phyloP scores from a whole-genome alignment of 2,888 invertebrate species.

The Stenoptilia bipunctidactyla region DNA sequence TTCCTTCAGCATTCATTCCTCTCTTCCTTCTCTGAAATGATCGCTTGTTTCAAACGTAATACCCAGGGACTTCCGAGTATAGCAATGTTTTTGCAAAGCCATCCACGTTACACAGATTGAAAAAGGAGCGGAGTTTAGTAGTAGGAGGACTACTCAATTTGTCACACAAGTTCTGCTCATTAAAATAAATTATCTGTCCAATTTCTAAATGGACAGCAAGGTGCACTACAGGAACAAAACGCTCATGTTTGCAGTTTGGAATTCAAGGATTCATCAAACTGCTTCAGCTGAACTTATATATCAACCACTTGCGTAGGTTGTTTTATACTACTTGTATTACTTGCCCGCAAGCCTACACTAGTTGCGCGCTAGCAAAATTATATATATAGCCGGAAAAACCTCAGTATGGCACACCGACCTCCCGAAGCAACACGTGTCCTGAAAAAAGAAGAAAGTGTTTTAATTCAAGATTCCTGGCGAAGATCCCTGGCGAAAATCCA shows the following conservation, averaged over 20 bases:
- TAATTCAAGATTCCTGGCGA: no score
- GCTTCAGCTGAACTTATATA: no score
- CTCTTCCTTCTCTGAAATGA: slow-evolving; percentile 1
- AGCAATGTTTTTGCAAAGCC: slow-evolving; percentile 7
- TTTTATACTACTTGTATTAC: no score
- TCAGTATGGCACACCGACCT: no score
- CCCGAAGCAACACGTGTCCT: no score
- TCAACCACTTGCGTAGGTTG: background rate
- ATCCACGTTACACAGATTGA: slow-evolving; percentile 5
- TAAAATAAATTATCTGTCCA: slow-evolving; percentile 5
- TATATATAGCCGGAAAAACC: no score
- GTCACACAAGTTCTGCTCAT: slow-evolving; percentile 11
- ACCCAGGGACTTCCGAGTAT: slow-evolving; percentile 4
- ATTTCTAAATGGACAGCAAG: background rate
- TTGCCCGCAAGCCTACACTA: no score
- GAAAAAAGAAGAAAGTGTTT: no score
- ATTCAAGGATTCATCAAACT: background rate
- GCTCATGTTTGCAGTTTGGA: slow-evolving; percentile 6
- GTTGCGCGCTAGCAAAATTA: no score
- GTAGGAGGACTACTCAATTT: slow-evolving; percentile 7
- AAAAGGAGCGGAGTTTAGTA: slow-evolving; percentile 15
- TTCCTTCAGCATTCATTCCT: slow-evolving; percentile 5
- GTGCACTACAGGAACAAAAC: slow-evolving; percentile 12
- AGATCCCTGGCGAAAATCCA: no score
- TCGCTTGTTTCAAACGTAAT: slow-evolving; percentile 1